phyloP scores from a whole-genome alignment of 1,140 invertebrate genomes.

The Aplysia californica region DNA sequence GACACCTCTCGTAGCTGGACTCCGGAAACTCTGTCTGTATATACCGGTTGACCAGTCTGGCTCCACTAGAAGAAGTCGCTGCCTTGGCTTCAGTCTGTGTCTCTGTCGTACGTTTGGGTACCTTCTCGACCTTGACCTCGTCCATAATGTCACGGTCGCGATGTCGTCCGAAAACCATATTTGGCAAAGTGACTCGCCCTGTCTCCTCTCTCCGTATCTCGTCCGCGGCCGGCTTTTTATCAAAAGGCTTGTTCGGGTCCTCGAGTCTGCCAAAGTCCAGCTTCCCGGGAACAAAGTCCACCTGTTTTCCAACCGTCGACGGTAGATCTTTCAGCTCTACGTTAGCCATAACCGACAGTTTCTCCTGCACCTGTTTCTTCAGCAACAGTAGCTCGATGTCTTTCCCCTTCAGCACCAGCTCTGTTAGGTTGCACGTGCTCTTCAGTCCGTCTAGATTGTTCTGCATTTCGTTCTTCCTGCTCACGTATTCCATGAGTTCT shows the following conservation, averaged over 20 bases:
- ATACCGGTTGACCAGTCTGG: conserved; percentile 10
- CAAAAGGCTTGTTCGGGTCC: conserved; percentile 54
- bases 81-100: conserved; percentile 44
- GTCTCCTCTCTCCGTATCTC: conserved; percentile 27
- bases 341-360: conserved; percentile 60
- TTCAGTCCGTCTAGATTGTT: conserved; percentile 64
- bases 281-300: conserved; percentile 60
- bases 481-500: conserved; percentile 65
- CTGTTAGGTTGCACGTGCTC: conserved; percentile 67
- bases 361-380: conserved; percentile 68
- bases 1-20: too few relatives aligned
- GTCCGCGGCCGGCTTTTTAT: conserved; percentile 28
- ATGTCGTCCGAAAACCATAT: conserved; percentile 27
- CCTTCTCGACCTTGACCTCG: neutral
- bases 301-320: conserved; percentile 55
- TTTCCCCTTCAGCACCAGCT: conserved; percentile 67
- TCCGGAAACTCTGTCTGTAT: conserved; percentile 31
- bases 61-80: neutral
- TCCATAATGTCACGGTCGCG: conserved; percentile 1
- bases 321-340: conserved; percentile 63
- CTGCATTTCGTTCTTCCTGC: conserved; percentile 61
- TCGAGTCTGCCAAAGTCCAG: conserved; percentile 61
- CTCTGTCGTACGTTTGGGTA: conserved; percentile 32
- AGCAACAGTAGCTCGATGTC: conserved; percentile 68
- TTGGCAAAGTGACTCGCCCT: conserved; percentile 19